Evolutionary conservation across 2,888 invertebrate genomes (phyloP), one percentile per base, ranked within the genome.

Genomic region (Agriopis leucophaearia): DNA sequence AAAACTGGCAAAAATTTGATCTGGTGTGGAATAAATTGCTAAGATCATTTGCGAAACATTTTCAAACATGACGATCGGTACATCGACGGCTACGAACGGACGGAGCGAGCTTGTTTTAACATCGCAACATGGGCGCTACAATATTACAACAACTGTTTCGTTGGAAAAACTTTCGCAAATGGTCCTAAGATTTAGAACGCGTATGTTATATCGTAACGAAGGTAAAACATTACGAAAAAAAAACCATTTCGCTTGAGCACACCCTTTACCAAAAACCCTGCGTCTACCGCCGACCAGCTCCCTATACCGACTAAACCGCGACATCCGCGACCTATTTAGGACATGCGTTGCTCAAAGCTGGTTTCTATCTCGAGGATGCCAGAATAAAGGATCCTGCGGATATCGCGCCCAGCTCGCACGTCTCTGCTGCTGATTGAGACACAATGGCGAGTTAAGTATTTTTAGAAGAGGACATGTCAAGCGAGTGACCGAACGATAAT

Each of bases 391-490:
- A 58, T 66, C 70, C 74, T 81, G 81, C 85, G 83, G 81, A 85
- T 84, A 86, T 85, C 81, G 82, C 74, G 68, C 74, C 79, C 84
- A 87, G 83, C 81, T 85, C 85, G 85, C 87, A 86, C 80, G 84
- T 78, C 77, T 83, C 71, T 83, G 72, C 64, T 58, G 73, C 74
- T 87, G 86, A 90, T 89, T 87, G 86, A 78, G 64, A 73, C 63
- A 90, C 90, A 90, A 90, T 86, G 77, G 80, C 50, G 47, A 42
- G 35, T 52, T 64, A 40, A 48, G 64, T 62, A 48, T 64, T 35
- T 56, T 67, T 62, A 66, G 56, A 65, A 61, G 48, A 58, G 51
- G 55, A 68, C 64, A 64, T 69, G 69, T 68, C 68, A 66, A 54
- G 42, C 48, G 55, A 61, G 35, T 48, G 64, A 60, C 64, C 56